Conservation (phyloP, 2,797 vertebrate species). For the Myripristis murdjan region DNA sequence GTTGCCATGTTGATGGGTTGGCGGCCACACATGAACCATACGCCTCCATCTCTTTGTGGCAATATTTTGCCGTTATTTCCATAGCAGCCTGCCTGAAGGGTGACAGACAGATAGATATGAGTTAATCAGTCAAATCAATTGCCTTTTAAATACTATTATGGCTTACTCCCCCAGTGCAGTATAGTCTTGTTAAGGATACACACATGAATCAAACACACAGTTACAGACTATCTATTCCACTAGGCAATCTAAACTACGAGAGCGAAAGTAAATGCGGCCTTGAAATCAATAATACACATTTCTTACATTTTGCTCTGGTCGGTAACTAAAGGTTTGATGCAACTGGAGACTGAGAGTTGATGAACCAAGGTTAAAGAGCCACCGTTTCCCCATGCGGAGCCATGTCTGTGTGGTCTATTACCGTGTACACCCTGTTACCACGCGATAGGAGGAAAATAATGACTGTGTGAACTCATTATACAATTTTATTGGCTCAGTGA, state of each 20-base stretch:
- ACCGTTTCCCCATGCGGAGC: constrained; percentile 36
- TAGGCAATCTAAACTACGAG: neutral
- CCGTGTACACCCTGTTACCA: neutral
- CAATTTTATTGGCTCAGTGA: constrained; percentile 65
- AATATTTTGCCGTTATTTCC: constrained; percentile 91
- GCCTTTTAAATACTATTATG: neutral
- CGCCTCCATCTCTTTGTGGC: constrained; percentile 90
- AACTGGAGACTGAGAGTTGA: constrained; percentile 19
- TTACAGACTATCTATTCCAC: neutral
- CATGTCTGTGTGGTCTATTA: constrained; percentile 20
- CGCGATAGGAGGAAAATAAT: constrained; percentile 57
- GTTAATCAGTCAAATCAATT: neutral
- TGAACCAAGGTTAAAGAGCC: constrained; percentile 63
- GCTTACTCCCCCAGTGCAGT: no score
- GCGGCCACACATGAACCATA: constrained; percentile 92
- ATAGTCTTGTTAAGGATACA: neutral
- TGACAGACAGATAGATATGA: constrained; percentile 12
- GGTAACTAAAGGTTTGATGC: neutral
- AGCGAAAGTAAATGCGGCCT: neutral
- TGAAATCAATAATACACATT: neutral
- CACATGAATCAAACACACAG: neutral
- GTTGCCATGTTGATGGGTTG: constrained; percentile 92
- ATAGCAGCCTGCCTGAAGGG: constrained; percentile 92
- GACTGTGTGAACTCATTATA: neutral
- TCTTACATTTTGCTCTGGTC: constrained; percentile 79